Evolutionary conservation across 2,888 invertebrate species (phyloP).

Genomic region (Dusona sp.): DNA sequence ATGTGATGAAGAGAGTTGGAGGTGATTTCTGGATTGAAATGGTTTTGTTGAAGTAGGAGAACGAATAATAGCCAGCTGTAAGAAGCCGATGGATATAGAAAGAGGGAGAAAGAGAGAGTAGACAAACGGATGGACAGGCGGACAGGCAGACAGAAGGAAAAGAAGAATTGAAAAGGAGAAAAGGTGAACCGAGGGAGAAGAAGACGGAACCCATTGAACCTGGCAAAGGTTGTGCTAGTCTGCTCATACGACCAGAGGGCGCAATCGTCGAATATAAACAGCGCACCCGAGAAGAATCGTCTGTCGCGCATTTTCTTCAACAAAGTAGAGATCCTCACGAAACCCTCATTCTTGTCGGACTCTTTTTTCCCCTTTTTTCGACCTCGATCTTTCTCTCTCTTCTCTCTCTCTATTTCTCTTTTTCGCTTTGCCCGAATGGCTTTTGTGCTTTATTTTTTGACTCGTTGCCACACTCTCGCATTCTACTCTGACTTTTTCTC

Average conservation of each 20-base stretch:
- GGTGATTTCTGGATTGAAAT: constrained; percentile 54
- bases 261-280: constrained; percentile 50
- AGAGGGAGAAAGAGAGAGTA: neutral
- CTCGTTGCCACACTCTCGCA: constrained; percentile 23
- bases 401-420: neutral
- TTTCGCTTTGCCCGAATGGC: constrained; percentile 28
- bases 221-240: constrained; percentile 25
- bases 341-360: constrained; percentile 14
- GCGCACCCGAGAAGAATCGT: constrained; percentile 23
- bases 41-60: constrained; percentile 54
- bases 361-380: constrained; percentile 4
- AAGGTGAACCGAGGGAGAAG: constrained; percentile 50
- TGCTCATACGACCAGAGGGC: constrained; percentile 14
- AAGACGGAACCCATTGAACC: constrained; percentile 49
- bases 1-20: constrained; percentile 35
- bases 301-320: constrained; percentile 32
- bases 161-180: constrained; percentile 20
- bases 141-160: constrained; percentile 14
- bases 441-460: constrained; percentile 42
- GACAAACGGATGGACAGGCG: constrained; percentile 4
- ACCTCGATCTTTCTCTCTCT: constrained; percentile 12
- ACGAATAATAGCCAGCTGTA: constrained; percentile 43
- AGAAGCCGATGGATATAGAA: constrained; percentile 35
- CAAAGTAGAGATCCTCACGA: constrained; percentile 24
- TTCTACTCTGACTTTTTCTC: constrained; percentile 29